Conservation (phyloP, 2,113 vertebrate genomes). For the human (Homo sapiens) region GRCh38 chr7:27384501-27385000, state of each 20-base stretch:
- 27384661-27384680: not conserved
- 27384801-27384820: not conserved
- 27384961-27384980: not conserved
- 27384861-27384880: not conserved
- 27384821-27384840: not conserved
- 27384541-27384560: not conserved
- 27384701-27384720: not conserved
- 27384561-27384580: not conserved
- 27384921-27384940: not conserved
- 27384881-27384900: not conserved
- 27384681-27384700: not conserved
- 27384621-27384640: not conserved
- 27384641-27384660: not conserved
- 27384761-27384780: not conserved
- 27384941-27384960: conserved; percentile 1
- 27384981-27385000: not conserved
- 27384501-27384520: not conserved
- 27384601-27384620: not conserved
- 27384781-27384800: not conserved
- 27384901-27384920: not conserved
- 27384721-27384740: not conserved
- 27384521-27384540: not conserved
- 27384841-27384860: not conserved
- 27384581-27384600: not conserved
- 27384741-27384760: not conserved